Evolutionary conservation across 2,113 vertebrate genomes (phyloP), one percentile per base, ranked within the genome.

Genomic region (Haemorhous mexicanus): DNA sequence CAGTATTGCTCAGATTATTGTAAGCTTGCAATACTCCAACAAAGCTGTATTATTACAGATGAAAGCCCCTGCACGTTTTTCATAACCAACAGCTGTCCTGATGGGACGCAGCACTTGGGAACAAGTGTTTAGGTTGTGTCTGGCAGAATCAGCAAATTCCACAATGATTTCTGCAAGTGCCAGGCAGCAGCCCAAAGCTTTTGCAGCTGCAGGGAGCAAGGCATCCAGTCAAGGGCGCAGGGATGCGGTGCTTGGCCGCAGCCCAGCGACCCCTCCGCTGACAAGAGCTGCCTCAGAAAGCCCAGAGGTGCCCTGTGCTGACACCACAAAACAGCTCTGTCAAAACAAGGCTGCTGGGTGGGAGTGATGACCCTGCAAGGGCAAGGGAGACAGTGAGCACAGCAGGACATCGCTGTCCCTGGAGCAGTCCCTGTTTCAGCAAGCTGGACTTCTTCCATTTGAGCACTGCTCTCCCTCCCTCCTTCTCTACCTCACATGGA

Each of bases 91-190:
- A 96, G 93, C 92, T 93, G 93, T 64, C 75, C 69, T 19, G 78
- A 89, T 64, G 86, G 90, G 88, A 77, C 16, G 1, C 68, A 84
- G 41, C 90, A 75, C 85, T 82, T 17, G 73, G 90, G 76, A 94
- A 64, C 90, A 84, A 96, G 90, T n/a, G 79, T 61, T 94, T 56
- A 78, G 92, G 83, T 67, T 3, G 20, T 11, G 32, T 92, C 94
- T 95, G 94, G 92, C 88, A 84, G 83, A 81, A 90, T 96, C 93
- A 97, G 93, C 93, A 75, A 88, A 96, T 96, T 97, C 93, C 90
- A 32, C 85, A 33, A 55, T 6, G 27, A 90, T 84, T 94, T 75
- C 92, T 94, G 85, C 79, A 49, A 97, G 90, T 75, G 87, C 43
- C 85, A 81, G 91, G 91, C 91, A 85, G 93, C 44, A 95, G 88